A percentile compares a stretch with the other conserved stretches of the same genome.
Evolutionary conservation across 2,113 vertebrate species (phyloP).

Genomic region (Atrichornis clamosus): DNA sequence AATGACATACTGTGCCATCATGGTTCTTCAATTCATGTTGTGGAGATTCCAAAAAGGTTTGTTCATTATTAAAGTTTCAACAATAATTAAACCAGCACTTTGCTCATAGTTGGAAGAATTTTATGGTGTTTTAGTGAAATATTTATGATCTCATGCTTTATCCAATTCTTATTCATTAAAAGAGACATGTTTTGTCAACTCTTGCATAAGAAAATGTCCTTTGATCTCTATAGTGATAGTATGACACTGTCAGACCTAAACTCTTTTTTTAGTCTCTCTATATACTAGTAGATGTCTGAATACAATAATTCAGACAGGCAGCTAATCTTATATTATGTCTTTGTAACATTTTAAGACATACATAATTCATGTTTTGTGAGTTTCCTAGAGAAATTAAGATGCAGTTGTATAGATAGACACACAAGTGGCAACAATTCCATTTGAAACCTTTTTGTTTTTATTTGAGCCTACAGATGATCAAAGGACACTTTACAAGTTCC

Average conservation of each 20-base stretch:
- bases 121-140: background rate
- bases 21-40: background rate
- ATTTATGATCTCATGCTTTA: background rate
- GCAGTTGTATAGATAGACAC: background rate
- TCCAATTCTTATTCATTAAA: background rate
- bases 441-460: conserved; percentile 34
- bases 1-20: background rate
- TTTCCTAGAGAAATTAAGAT: conserved; percentile 6
- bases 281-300: background rate
- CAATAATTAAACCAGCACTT: background rate
- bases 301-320: conserved; percentile 53
- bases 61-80: background rate
- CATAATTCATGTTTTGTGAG: conserved; percentile 53
- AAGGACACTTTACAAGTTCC: background rate
- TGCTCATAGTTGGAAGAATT: background rate
- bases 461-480: conserved; percentile 20
- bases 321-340: conserved; percentile 39
- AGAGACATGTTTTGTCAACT: background rate
- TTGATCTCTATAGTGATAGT: background rate
- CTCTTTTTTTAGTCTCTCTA: background rate
- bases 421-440: background rate
- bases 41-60: background rate
- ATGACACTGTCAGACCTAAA: background rate
- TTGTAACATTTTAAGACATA: conserved; percentile 52
- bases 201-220: background rate